Evolutionary conservation across 2,888 invertebrate genomes (phyloP).

Genomic region (Drosophila monieri): DNA sequence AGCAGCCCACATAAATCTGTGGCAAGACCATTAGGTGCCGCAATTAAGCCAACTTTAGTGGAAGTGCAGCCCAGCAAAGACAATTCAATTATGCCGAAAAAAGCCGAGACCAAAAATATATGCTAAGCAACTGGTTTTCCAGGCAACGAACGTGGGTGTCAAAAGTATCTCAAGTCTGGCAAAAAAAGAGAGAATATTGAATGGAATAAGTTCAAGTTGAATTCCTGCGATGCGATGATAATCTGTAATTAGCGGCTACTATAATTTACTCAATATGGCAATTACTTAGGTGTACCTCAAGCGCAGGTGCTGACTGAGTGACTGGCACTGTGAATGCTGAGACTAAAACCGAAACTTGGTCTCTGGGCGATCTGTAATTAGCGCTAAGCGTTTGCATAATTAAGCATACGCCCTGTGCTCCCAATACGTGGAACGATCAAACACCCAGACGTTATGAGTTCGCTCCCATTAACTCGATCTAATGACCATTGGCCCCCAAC

Average conservation of each 20-base stretch:
- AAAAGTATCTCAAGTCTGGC: not conserved
- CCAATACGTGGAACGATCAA: constrained; percentile 29
- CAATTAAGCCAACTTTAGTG: constrained; percentile 34
- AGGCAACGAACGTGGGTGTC: constrained; percentile 12
- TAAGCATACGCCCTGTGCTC: constrained; percentile 75
- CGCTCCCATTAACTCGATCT: constrained; percentile 59
- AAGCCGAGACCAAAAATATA: constrained; percentile 13
- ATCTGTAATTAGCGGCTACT: constrained; percentile 59
- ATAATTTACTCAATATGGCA: constrained; percentile 44
- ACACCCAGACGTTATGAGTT: constrained; percentile 9
- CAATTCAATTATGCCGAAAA: constrained; percentile 63
- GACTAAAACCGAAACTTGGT: constrained; percentile 20
- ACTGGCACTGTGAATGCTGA: constrained; percentile 3
- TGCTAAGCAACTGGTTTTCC: not conserved
- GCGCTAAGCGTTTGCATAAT: constrained; percentile 68
- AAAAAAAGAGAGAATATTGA: not conserved
- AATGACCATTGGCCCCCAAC: constrained; percentile 46
- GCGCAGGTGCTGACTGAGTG: constrained; percentile 52
- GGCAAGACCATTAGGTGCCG: constrained; percentile 30
- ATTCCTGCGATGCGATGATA: constrained; percentile 50
- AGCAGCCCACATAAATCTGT: constrained; percentile 25
- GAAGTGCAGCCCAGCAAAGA: constrained; percentile 27
- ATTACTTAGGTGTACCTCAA: constrained; percentile 42
- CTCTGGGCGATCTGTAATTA: constrained; percentile 58
- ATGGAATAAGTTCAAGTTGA: constrained; percentile 59